Percentiles rank a stretch among this genome's conserved stretches.
These are phyloP conservation scores for Dendrocopos noguchii DNA, from an alignment of 2,113 vertebrate species.

Conservation along the genomic window DNA sequence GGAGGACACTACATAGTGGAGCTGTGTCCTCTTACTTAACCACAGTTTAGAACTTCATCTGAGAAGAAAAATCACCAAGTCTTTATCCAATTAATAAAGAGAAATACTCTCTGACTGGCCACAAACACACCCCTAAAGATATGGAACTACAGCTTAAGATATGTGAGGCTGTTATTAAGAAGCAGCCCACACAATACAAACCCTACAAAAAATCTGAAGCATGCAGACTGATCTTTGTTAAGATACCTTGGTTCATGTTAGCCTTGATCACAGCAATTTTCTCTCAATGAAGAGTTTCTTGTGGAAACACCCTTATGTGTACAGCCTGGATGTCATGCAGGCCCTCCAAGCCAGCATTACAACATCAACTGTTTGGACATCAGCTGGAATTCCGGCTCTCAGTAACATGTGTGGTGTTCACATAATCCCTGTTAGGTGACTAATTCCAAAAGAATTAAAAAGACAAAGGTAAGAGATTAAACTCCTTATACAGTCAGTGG, in stretches of 20 bases:
- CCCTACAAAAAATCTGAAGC: background rate
- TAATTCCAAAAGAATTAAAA: conserved; percentile 25
- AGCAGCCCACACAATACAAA: background rate
- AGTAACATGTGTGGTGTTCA: background rate
- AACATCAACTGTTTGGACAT: background rate
- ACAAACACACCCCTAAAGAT: background rate
- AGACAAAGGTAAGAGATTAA: conserved; percentile 15
- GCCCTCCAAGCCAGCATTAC: background rate
- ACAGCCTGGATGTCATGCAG: background rate
- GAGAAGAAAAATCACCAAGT: background rate
- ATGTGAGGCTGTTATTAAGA: background rate
- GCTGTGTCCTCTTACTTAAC: background rate
- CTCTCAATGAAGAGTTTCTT: conserved; percentile 1
- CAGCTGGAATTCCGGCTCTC: background rate
- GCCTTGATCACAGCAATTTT: background rate
- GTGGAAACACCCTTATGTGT: background rate
- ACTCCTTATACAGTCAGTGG: background rate
- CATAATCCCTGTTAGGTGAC: background rate
- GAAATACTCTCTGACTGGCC: background rate
- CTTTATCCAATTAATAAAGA: background rate
- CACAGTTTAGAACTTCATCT: background rate
- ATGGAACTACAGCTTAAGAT: background rate
- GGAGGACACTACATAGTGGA: too few species aligned
- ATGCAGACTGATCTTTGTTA: background rate
- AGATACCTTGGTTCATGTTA: background rate